Evolutionary conservation across 2,797 vertebrate species (phyloP), one percentile per base, ranked within the genome.

Genomic region (Pampus argenteus): DNA sequence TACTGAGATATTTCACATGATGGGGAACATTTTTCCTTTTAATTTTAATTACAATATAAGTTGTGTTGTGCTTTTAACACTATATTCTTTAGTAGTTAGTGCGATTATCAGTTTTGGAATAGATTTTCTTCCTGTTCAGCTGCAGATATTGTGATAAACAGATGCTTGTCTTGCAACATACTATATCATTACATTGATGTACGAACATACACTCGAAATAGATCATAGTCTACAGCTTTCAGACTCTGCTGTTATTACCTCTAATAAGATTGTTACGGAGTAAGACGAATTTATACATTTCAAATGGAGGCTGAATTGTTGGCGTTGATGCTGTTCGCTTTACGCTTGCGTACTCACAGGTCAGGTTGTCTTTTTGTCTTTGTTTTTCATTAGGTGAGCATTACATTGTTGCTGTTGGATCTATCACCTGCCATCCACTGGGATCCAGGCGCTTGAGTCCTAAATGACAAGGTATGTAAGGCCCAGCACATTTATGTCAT

Each of bases 381-480:
- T 42, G n/a, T 76, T 56, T 71, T 52, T 59, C 23, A 22, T 56
- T 68, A 93, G 92, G 86, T 81, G 86, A 89, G 64, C 73, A 60
- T 13, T 36, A 36, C 73, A 54, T 71, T 71, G 65, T 67, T 74
- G 83, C 76, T 70, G 68, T 88, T 80, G 85, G 77, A 79, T 84
- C 68, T 66, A 20, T 76, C 76, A 62, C 81, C 86, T 73, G 61
- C 74, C 65, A 76, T 82, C 79, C 72, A 81, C 65, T 88, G 81
- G 87, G 76, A 90, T 88, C 88, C 88, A 87, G 89, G 83, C 56
- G 61, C 78, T 87, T 86, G 66, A 84, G 74, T 90, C 86, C 88
- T 93, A 93, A 93, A 94, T 93, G 93, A 93, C 91, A 91, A 92
- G 92, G 92, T 93, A 88, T 42, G 57, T 51, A 44, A 66, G 0